A percentile compares a stretch with the other conserved stretches of the same genome.
Conservation (phyloP, 2,888 invertebrate genomes). For the Drepana falcataria region DNA sequence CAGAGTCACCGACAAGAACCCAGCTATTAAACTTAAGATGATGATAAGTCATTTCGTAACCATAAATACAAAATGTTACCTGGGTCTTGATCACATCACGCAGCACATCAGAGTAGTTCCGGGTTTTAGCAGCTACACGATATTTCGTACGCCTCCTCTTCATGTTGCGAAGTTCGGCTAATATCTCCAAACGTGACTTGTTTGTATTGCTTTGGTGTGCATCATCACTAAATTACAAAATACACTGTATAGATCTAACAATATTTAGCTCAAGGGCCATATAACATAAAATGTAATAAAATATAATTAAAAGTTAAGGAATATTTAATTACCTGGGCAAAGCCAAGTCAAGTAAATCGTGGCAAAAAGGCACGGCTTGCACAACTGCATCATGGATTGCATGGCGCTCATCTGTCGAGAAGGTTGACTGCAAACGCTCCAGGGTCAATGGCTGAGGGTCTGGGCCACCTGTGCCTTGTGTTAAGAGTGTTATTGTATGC, state of each 20-base stretch:
- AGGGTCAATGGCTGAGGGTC: slow-evolving; percentile 42
- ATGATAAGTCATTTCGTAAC: too few species aligned
- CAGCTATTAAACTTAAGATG: too few species aligned
- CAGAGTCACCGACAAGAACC: too few species aligned
- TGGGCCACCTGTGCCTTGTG: slow-evolving; percentile 41
- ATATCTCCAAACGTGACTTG: slow-evolving; percentile 61
- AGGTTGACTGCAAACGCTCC: slow-evolving; percentile 55
- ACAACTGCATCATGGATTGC: slow-evolving; percentile 77
- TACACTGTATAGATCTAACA: neutral
- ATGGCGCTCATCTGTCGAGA: slow-evolving; percentile 75
- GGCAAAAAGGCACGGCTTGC: slow-evolving; percentile 44
- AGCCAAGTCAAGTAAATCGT: slow-evolving; percentile 49
- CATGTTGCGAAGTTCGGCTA: slow-evolving; percentile 78
- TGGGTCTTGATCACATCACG: slow-evolving; percentile 80
- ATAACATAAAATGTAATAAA: too few species aligned
- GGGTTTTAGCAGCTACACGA: slow-evolving; percentile 75
- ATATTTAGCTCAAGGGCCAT: too few species aligned
- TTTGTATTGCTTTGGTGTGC: slow-evolving; percentile 7
- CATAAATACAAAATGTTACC: slow-evolving; percentile 30
- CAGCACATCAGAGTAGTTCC: slow-evolving; percentile 78
- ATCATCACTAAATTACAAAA: slow-evolving; percentile 3
- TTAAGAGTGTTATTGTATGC: slow-evolving; percentile 32
- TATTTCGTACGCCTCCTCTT: slow-evolving; percentile 80
- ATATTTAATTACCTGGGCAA: slow-evolving; percentile 36
- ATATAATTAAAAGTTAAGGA: neutral